Evolutionary conservation across 1,140 invertebrate species (phyloP), one percentile per base, ranked within the genome.

Genomic region (Goniozus legneri): DNA sequence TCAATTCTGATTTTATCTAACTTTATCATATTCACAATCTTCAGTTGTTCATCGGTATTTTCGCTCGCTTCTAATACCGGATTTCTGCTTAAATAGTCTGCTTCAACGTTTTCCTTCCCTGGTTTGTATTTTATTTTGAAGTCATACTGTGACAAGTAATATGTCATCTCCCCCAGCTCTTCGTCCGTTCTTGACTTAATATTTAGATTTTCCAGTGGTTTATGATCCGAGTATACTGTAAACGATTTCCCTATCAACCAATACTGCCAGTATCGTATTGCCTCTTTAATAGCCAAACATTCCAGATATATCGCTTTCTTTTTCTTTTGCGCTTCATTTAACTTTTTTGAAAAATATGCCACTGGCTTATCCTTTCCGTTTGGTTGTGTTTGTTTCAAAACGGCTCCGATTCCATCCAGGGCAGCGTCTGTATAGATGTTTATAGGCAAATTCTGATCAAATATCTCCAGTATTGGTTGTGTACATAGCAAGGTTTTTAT

Each of bases 241-340:
- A 47, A 52, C 34, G 30, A 47, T 31, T 47, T 18, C 1, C 31
- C 41, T 6, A 52, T 44, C n/a, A 52, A 13, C 21, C 44, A 39
- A 40, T 44, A 47, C 24, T 52, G 50, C 50, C 50, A 47, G 3
- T 52, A 47, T 14, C 43, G 22, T 2, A 52, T 47, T 0, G 50
- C 50, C 39, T 47, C 50, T 40, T 52, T 52, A 8, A 52, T 44
- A 0, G 40, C 45, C 1, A 52, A 6, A 8, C 44, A 38, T 24
- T 52, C 50, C 1, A 52, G 35, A 20, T 20, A 52, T 0, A 52
- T 52, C 7, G 45, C 45, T 16, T 15, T 47, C 35, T 52, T 52
- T 33, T 33, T 33, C 10, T 41, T 47, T 30, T 47, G 46, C 8
- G 3, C 10, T 18, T 41, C 21, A 2, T 22, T 47, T 35, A 47